Evolutionary conservation across 2,888 invertebrate species (phyloP).

Genomic region (Heliconius sara): DNA sequence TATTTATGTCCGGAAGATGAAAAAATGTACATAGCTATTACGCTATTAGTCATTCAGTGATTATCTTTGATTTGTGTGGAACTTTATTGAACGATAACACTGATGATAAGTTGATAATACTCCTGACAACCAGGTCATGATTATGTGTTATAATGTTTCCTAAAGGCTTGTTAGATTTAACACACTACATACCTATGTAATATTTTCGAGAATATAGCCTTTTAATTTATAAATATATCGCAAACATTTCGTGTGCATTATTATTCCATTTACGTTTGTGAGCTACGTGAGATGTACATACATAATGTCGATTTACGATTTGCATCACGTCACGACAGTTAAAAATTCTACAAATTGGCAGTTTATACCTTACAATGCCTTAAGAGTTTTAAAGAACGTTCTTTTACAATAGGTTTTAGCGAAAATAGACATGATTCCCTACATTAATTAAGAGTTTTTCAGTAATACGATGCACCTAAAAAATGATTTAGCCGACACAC

Average conservation of each 20-base stretch:
- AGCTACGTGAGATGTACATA: neutral
- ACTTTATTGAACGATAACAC: constrained; percentile 27
- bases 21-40: neutral
- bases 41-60: neutral
- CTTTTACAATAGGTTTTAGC: neutral
- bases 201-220: neutral
- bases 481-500: constrained; percentile 19
- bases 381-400: too few relatives aligned
- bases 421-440: neutral
- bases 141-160: neutral
- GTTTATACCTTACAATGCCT: neutral
- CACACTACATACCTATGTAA: neutral
- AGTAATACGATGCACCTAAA: constrained; percentile 22
- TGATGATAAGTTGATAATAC: constrained; percentile 17
- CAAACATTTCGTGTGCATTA: neutral
- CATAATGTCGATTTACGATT: neutral
- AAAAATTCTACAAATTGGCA: neutral
- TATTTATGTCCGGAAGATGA: neutral
- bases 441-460: neutral
- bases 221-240: neutral
- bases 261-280: neutral
- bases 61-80: constrained; percentile 3
- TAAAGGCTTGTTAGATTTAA: neutral
- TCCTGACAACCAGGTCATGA: neutral
- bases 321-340: neutral